phyloP scores from a whole-genome alignment of 2,888 invertebrate species.

The Coenonympha glycerion region DNA sequence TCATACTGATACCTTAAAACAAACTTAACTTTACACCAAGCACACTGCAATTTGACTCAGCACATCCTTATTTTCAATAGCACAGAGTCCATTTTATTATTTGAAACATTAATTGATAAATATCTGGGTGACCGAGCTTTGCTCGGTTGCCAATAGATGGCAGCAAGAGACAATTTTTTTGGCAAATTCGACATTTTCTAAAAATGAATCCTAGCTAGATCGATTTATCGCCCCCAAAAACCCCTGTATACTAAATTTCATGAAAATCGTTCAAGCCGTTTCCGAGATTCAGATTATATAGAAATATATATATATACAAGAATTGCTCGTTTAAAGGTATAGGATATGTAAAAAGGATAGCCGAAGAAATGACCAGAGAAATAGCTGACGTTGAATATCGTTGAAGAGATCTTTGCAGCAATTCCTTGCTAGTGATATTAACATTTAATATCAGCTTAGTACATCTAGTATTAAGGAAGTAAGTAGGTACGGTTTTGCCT shows the following conservation, averaged over 20 bases:
- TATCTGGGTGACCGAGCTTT: too few species aligned
- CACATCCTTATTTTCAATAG: background rate
- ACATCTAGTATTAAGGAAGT: slow-evolving; percentile 8
- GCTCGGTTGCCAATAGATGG: too few species aligned
- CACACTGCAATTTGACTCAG: background rate
- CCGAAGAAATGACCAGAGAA: slow-evolving; percentile 15
- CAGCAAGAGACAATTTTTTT: too few species aligned
- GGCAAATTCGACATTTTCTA: too few species aligned
- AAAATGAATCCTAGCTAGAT: too few species aligned
- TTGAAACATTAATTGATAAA: background rate
- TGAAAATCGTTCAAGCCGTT: too few species aligned
- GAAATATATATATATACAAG: too few species aligned
- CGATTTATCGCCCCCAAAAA: too few species aligned
- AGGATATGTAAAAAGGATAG: background rate
- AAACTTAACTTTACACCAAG: background rate
- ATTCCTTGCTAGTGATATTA: slow-evolving; percentile 16
- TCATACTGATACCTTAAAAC: slow-evolving; percentile 14
- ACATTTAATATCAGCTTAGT: slow-evolving; percentile 13
- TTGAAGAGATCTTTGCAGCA: slow-evolving; percentile 16
- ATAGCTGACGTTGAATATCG: slow-evolving; percentile 20
- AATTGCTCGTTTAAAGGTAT: too few species aligned
- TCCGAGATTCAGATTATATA: too few species aligned
- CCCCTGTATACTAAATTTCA: too few species aligned
- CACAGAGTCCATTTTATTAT: slow-evolving; percentile 7
- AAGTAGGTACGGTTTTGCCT: background rate